Evolutionary conservation across 2,113 vertebrate species (phyloP).

Genomic region (Oryzias woworae): DNA sequence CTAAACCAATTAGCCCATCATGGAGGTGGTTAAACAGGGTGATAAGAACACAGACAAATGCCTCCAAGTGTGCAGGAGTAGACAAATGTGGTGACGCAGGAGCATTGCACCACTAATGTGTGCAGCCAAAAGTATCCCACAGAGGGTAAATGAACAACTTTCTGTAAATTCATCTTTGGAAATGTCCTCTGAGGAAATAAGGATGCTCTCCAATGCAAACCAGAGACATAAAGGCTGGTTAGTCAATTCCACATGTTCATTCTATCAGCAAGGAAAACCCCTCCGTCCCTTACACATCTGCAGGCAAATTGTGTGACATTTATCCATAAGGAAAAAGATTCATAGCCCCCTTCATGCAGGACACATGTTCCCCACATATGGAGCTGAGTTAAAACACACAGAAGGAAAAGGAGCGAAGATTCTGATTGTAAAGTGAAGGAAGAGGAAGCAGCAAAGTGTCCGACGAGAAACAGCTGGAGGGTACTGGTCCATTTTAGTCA

Average conservation of each 20-base stretch:
- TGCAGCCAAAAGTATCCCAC: slow-evolving; percentile 37
- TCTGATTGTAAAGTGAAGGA: slow-evolving; percentile 22
- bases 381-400: slow-evolving; percentile 30
- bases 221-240: slow-evolving; percentile 65
- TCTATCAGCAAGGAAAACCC: slow-evolving; percentile 71
- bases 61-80: slow-evolving; percentile 35
- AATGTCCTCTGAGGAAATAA: slow-evolving; percentile 68
- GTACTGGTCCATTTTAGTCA: slow-evolving; percentile 66
- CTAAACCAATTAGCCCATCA: slow-evolving; percentile 84
- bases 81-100: slow-evolving; percentile 8
- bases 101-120: slow-evolving; percentile 34
- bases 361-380: slow-evolving; percentile 69
- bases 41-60: slow-evolving; percentile 56
- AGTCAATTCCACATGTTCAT: slow-evolving; percentile 77
- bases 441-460: slow-evolving; percentile 44
- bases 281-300: slow-evolving; percentile 54
- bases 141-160: slow-evolving; percentile 62
- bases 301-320: slow-evolving; percentile 70
- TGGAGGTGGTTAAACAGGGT: slow-evolving; percentile 74
- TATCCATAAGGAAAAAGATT: slow-evolving; percentile 68
- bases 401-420: slow-evolving; percentile 24
- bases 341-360: slow-evolving; percentile 61
- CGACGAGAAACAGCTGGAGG: slow-evolving; percentile 60
- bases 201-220: slow-evolving; percentile 56
- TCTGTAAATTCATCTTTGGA: slow-evolving; percentile 64